Evolutionary conservation across 2,888 invertebrate species (phyloP), one percentile per base, ranked within the genome.

Genomic region (Stenolophus ochropezus): DNA sequence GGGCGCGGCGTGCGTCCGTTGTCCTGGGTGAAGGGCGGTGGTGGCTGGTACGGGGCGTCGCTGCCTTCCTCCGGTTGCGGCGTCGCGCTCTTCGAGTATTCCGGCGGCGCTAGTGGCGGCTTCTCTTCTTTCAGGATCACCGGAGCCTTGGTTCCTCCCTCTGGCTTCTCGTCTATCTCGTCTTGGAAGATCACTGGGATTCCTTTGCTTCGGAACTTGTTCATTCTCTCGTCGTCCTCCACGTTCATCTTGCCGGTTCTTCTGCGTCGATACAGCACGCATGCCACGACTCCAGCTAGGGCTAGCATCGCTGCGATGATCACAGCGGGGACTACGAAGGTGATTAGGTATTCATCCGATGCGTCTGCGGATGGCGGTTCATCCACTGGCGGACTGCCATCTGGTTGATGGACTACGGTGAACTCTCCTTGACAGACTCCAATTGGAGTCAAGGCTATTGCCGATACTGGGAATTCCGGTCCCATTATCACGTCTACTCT

Each of bases 181-280:
- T 99, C 98, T 89, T 96, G 96, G 90, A 98, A 98, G 87, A 99
- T 98, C 49, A 98, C 97, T 0, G 99, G 98, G 86, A 98, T 97
- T 81, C 92, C 92, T 88, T 95, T 96, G 85, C 95, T 95, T 71
- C 96, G 93, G 90, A 81, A 81, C n/a, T 96, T 95, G 84, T 94
- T 94, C 87, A 95, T 94, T 16, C 96, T 91, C 85, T 96, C 96
- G 86, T 96, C 96, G 86, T 96, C 95, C 86, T 94, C 94, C 83
- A 95, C 91, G 86, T 94, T 94, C 94, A 96, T 94, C 91, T 96
- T 95, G 83, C 97, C 97, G 75, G 95, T 95, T 84, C 95, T 93
- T 85, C 95, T 92, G 84, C 96, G 92, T 85, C 96, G 93, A 87
- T 98, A 97, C 73, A 98, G 90, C 77, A 97, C 93, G 87, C 97